Evolutionary conservation across 2,797 vertebrate genomes (phyloP).

Genomic region (Hephaestus fuliginosus): DNA sequence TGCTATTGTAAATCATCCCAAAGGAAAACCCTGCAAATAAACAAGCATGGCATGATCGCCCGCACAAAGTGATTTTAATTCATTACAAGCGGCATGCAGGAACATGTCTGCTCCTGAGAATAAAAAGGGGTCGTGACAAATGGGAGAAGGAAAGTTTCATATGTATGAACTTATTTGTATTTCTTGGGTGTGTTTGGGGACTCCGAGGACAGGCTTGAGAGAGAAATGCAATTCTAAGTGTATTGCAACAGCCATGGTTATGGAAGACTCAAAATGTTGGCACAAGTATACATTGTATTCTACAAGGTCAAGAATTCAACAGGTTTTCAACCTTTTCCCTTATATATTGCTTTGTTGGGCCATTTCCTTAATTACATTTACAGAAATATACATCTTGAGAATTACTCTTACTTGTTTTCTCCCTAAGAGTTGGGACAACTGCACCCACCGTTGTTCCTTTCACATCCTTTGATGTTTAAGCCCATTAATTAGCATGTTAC

Average conservation of each 20-base stretch:
- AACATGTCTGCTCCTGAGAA: slow-evolving; percentile 21
- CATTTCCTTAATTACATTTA: background rate
- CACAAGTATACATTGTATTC: background rate
- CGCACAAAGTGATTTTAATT: slow-evolving; percentile 64
- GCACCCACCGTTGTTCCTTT: no score
- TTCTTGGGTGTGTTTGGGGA: slow-evolving; percentile 6
- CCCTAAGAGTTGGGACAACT: no score
- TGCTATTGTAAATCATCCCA: slow-evolving; percentile 71
- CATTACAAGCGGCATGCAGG: slow-evolving; percentile 35
- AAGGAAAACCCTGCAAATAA: slow-evolving; percentile 59
- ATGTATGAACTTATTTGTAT: slow-evolving; percentile 16
- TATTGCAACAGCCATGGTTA: slow-evolving; percentile 2
- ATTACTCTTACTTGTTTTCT: background rate
- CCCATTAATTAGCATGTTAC: no score
- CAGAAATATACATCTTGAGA: background rate
- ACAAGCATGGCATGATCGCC: slow-evolving; percentile 60
- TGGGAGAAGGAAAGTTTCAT: slow-evolving; percentile 1
- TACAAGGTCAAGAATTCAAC: background rate
- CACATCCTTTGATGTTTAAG: no score
- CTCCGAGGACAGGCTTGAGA: background rate
- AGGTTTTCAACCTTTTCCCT: no score
- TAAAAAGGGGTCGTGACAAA: slow-evolving; percentile 21
- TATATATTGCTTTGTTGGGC: background rate
- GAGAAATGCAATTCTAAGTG: background rate
- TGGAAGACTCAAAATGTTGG: slow-evolving; percentile 2